phyloP scores from a whole-genome alignment of 2,797 vertebrate genomes.

The Malurus splendens region DNA sequence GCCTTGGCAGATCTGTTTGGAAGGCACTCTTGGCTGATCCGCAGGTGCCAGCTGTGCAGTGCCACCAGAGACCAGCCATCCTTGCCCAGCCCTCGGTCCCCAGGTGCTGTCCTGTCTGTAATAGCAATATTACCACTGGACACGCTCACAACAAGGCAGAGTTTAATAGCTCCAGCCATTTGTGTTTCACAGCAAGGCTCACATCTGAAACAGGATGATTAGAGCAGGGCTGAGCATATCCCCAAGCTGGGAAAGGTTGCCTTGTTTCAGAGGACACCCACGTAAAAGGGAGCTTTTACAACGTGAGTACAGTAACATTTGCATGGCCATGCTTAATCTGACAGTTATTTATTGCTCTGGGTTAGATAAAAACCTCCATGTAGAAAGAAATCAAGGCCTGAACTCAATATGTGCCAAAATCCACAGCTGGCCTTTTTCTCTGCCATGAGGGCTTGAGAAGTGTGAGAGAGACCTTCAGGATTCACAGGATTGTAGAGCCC shows the following conservation, averaged over 20 bases:
- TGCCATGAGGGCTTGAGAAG: neutral
- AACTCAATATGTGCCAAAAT: slow-evolving; percentile 54
- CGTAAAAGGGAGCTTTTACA: slow-evolving; percentile 58
- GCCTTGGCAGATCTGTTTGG: neutral
- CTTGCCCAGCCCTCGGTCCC: neutral
- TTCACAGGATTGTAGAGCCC: neutral
- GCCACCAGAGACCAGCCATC: neutral
- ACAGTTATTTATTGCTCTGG: slow-evolving; percentile 64
- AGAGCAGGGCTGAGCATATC: slow-evolving; percentile 26
- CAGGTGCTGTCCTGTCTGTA: neutral
- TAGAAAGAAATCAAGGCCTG: slow-evolving; percentile 33
- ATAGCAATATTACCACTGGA: slow-evolving; percentile 16
- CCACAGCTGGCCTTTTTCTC: slow-evolving; percentile 65
- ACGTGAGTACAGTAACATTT: slow-evolving; percentile 62
- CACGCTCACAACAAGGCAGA: neutral
- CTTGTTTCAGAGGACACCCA: slow-evolving; percentile 37
- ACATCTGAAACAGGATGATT: slow-evolving; percentile 28
- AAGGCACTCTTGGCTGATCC: neutral
- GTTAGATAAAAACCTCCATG: slow-evolving; percentile 48
- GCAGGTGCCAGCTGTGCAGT: neutral
- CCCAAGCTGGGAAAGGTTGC: slow-evolving; percentile 2
- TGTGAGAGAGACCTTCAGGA: neutral
- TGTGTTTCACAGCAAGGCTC: slow-evolving; percentile 63
- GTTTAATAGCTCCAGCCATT: slow-evolving; percentile 40
- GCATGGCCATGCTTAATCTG: slow-evolving; percentile 58